These are phyloP conservation scores for Pseudotriccus pelzelni DNA, from an alignment of 2,797 vertebrate genomes.

Conservation along the genomic window DNA sequence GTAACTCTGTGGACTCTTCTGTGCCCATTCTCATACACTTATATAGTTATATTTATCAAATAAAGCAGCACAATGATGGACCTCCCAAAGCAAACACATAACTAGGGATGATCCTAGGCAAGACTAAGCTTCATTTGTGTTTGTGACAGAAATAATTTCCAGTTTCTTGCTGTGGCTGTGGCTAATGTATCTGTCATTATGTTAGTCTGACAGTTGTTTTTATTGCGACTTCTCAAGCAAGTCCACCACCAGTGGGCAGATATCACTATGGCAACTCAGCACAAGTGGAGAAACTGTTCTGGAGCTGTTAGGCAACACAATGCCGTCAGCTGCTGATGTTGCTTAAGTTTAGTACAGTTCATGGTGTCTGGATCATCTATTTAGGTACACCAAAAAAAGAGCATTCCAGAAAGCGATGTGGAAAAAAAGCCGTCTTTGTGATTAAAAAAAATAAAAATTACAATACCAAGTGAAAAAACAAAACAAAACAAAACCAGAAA, in stretches of 20 bases:
- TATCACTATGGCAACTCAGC: conserved; percentile 61
- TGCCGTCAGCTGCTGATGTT: conserved; percentile 17
- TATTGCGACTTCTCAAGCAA: conserved; percentile 8
- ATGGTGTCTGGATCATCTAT: not conserved
- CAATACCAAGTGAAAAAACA: not conserved
- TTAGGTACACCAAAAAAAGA: not conserved
- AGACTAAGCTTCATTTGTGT: not conserved
- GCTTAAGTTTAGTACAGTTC: not conserved
- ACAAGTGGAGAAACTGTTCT: conserved; percentile 19
- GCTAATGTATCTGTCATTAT: not conserved
- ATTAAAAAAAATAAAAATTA: not conserved
- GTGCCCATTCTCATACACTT: not conserved
- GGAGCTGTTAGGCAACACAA: conserved; percentile 52
- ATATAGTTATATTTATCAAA: not conserved
- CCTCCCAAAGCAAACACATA: not conserved
- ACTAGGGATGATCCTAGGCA: not conserved
- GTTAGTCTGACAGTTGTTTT: not conserved
- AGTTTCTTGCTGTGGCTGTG: not conserved
- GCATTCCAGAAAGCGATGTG: not conserved
- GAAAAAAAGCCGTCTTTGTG: not conserved
- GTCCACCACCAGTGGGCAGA: conserved; percentile 48
- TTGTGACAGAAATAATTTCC: not conserved
- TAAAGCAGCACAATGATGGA: not conserved
- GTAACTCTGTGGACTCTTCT: not conserved
- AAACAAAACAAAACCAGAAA: not conserved